Evolutionary conservation across 1,140 invertebrate species (phyloP).

Genomic region (Zaprionus davidi): DNA sequence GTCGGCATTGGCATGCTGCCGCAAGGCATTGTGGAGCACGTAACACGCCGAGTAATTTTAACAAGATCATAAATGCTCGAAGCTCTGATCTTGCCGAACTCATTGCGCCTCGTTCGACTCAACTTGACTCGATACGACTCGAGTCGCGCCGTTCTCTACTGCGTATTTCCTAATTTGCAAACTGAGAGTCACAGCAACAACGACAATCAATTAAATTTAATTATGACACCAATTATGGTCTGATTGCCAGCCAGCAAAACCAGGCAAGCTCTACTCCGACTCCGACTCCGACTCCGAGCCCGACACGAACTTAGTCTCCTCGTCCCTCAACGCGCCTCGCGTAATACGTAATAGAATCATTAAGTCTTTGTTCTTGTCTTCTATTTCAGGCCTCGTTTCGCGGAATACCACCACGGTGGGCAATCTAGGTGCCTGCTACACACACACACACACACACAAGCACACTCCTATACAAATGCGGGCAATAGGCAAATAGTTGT

Average conservation of each 20-base stretch:
- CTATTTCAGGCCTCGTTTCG: constrained; percentile 34
- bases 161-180: constrained; percentile 74
- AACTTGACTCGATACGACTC: not conserved
- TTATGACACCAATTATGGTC: constrained; percentile 81
- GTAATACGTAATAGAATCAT: constrained; percentile 71
- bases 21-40: constrained; percentile 50
- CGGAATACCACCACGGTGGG: constrained; percentile 53
- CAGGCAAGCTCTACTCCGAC: constrained; percentile 11
- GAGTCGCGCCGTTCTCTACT: constrained; percentile 2
- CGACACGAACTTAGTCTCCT: not conserved
- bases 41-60: constrained; percentile 69
- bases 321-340: constrained; percentile 10
- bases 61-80: constrained; percentile 76
- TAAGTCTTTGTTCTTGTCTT: constrained; percentile 38
- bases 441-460: constrained; percentile 10
- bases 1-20: constrained; percentile 35
- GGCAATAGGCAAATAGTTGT: constrained; percentile 62
- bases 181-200: constrained; percentile 31
- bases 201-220: constrained; percentile 81
- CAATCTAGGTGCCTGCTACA: constrained; percentile 21
- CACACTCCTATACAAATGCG: not conserved
- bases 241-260: constrained; percentile 59
- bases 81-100: constrained; percentile 67
- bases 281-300: not conserved
- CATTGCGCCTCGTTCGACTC: not conserved